Evolutionary conservation across 2,797 vertebrate genomes (phyloP).

Genomic region (Falco concolor): DNA sequence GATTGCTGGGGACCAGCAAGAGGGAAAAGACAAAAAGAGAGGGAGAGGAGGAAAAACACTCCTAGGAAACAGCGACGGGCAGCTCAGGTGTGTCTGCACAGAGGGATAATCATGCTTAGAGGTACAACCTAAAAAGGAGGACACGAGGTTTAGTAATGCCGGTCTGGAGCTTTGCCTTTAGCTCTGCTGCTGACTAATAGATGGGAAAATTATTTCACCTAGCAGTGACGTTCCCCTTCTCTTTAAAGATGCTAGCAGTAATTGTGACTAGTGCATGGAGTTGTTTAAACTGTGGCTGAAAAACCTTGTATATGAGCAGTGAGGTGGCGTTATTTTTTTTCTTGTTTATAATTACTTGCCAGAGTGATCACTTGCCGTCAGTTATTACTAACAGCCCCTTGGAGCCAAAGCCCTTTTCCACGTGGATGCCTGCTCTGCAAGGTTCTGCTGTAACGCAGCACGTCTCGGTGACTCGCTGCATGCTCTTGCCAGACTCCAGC

Average conservation of each 20-base stretch:
- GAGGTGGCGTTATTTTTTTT: not conserved
- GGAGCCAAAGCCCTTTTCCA: not conserved
- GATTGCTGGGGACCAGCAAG: not conserved
- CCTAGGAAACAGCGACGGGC: not conserved
- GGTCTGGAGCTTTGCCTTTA: not conserved
- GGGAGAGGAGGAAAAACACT: not conserved
- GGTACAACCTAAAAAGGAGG: not conserved
- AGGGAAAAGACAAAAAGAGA: not conserved
- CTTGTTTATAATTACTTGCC: not conserved
- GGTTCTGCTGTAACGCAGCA: not conserved
- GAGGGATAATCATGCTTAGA: not conserved
- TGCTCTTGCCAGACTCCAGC: not conserved
- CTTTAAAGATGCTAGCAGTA: not conserved
- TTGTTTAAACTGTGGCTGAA: not conserved
- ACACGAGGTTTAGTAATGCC: accelerated
- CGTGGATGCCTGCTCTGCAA: not conserved
- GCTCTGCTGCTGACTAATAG: not conserved
- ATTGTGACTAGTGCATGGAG: accelerated
- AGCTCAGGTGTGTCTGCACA: not conserved
- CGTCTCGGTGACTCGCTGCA: not conserved
- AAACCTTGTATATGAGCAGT: not conserved
- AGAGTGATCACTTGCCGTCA: not conserved
- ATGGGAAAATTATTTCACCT: not conserved
- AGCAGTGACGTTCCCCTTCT: not conserved
- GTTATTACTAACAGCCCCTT: not conserved